Base-by-base conservation (phyloP, 1,140 invertebrate species). In the Cydia amplana region DNA sequence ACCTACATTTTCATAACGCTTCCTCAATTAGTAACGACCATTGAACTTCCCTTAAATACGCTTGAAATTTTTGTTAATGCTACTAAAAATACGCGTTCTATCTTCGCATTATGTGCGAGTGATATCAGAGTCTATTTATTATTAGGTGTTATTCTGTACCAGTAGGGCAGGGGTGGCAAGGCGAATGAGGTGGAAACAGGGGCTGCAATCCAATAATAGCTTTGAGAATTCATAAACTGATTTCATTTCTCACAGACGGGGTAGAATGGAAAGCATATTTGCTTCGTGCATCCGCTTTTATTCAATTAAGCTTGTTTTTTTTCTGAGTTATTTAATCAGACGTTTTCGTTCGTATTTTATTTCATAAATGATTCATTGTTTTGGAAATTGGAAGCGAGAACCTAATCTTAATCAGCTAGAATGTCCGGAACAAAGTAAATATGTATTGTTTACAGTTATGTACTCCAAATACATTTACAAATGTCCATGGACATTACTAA, bases 201-300 rank as follows among this genome's bases (percentile, higher is more conserved):
- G 55, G 43, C 12, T 46, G 43, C 55, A 23, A 60, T 60, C 55
- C 55, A 20, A 23, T 60, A 60, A 60, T 60, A 60, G 55, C 55
- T 10, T 7, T 12, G 55, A 23, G 55, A 23, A 60, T 60, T 60
- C 55, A 60, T 60, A 60, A 60, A 60, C 18, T 60, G 55, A 60
- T 60, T 60, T 60, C 20, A 60, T 60, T 60, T 60, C 55, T 60
- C 55, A 55, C 51, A 14, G 51, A 55, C 16, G n/a, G 51, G 51
- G 55, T 23, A 12, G 4, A 60, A 60, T 60, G 55, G 55, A 23
- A 60, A 60, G 55, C 18, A 23, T 60, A 20, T 20, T 60, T 60
- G 55, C 9, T 20, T 23, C 55, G 23, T 23, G 20, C 20, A 60
- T 55, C 7, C 51, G 20, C 20, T 60, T 60, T 23, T 60, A 60